Conservation (phyloP, 2,888 invertebrate genomes). For the Octonoba sinensis region DNA sequence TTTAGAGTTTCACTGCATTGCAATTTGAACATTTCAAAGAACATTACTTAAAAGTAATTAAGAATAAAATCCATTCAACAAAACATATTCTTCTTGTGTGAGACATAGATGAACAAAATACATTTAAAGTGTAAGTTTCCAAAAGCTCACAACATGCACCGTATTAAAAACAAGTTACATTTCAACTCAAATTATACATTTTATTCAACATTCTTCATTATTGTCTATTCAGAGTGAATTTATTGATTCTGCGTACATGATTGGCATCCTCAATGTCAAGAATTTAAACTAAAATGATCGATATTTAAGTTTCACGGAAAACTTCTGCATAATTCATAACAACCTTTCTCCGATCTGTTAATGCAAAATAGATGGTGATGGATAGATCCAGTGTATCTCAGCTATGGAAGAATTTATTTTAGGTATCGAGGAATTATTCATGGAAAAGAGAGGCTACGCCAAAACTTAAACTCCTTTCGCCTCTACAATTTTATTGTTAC, state of each 20-base stretch:
- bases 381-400: constrained; percentile 40
- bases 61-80: too few species aligned
- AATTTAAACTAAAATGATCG: constrained; percentile 44
- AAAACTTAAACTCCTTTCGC: constrained; percentile 19
- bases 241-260: constrained; percentile 13
- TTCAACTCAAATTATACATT: neutral
- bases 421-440: constrained; percentile 44
- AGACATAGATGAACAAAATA: too few species aligned
- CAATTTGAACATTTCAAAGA: too few species aligned
- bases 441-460: constrained; percentile 8
- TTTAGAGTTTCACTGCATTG: too few species aligned
- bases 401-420: constrained; percentile 39
- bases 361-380: constrained; percentile 60
- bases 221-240: too few species aligned
- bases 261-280: constrained; percentile 23
- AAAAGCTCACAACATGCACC: too few species aligned
- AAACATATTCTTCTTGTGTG: too few species aligned
- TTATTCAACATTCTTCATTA: neutral
- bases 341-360: constrained; percentile 44
- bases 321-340: constrained; percentile 58
- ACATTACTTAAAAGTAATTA: too few species aligned
- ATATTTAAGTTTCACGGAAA: constrained; percentile 49
- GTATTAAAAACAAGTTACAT: too few species aligned
- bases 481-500: constrained; percentile 15
- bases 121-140: too few species aligned